Conservation (phyloP, 2,888 invertebrate species). For the Xestia sexstrigata region DNA sequence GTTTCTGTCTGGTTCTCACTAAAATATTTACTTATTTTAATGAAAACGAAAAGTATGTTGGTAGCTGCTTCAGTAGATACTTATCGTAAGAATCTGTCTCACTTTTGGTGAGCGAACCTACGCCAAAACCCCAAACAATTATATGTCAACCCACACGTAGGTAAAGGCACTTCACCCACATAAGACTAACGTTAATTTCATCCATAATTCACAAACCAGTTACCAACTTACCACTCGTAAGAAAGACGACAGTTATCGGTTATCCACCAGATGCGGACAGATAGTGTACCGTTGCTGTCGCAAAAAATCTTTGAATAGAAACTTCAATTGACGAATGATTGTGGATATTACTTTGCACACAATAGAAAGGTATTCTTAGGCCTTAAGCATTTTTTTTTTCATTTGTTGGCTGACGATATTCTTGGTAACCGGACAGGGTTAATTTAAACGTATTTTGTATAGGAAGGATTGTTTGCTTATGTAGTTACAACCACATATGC, state of each 20-base stretch:
- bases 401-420: slow-evolving; percentile 12
- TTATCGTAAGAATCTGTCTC: not conserved
- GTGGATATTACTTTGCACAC: slow-evolving; percentile 43
- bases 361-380: slow-evolving; percentile 40
- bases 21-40: not conserved
- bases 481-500: not conserved
- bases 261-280: slow-evolving; percentile 29
- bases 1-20: not conserved
- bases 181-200: slow-evolving; percentile 17
- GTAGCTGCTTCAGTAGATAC: not conserved
- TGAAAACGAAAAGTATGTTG: not conserved
- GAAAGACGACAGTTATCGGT: slow-evolving; percentile 39
- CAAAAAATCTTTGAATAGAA: slow-evolving; percentile 46
- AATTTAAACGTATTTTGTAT: not conserved
- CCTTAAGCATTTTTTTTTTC: not conserved
- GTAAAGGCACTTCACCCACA: not conserved
- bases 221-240: slow-evolving; percentile 4
- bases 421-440: slow-evolving; percentile 27
- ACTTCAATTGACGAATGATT: slow-evolving; percentile 37
- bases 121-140: not conserved
- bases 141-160: slow-evolving; percentile 2
- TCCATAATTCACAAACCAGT: slow-evolving; percentile 31
- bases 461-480: slow-evolving; percentile 10
- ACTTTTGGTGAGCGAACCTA: no score
- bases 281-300: slow-evolving; percentile 56